Percentiles rank a stretch among this genome's conserved stretches.
These are phyloP conservation scores for Cryptophagus acutangulus DNA, from an alignment of 2,888 invertebrate species.

Conservation along the genomic window DNA sequence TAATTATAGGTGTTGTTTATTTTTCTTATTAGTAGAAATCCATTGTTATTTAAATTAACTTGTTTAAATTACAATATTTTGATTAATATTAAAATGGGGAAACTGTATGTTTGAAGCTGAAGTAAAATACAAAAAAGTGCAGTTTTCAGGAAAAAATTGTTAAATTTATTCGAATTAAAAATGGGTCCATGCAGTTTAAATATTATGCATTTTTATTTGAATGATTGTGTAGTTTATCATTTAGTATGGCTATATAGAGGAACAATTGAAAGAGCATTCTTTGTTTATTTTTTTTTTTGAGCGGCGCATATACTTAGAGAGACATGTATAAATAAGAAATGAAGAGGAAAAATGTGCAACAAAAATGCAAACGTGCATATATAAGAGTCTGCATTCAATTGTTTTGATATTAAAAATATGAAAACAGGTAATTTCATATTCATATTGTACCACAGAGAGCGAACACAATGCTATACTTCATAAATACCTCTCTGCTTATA, in stretches of 20 bases:
- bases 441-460: constrained; percentile 38
- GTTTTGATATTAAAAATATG: constrained; percentile 42
- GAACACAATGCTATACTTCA: constrained; percentile 39
- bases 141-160: no score
- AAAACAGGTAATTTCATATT: constrained; percentile 46
- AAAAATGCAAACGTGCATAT: constrained; percentile 33
- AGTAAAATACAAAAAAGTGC: no score
- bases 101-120: no score
- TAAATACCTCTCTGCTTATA: constrained; percentile 36
- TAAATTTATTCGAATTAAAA: no score
- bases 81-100: no score
- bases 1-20: background rate
- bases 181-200: no score
- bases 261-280: constrained; percentile 2
- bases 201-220: no score
- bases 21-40: background rate
- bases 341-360: constrained; percentile 13
- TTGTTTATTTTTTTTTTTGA: no score
- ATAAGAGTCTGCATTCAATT: constrained; percentile 43
- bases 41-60: no score
- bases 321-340: constrained; percentile 3
- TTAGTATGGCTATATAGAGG: background rate
- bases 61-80: no score
- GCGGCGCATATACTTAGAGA: constrained; percentile 1
- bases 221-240: no score